phyloP scores from a whole-genome alignment of 2,888 invertebrate species.

The Synanthedon andrenaeformis region DNA sequence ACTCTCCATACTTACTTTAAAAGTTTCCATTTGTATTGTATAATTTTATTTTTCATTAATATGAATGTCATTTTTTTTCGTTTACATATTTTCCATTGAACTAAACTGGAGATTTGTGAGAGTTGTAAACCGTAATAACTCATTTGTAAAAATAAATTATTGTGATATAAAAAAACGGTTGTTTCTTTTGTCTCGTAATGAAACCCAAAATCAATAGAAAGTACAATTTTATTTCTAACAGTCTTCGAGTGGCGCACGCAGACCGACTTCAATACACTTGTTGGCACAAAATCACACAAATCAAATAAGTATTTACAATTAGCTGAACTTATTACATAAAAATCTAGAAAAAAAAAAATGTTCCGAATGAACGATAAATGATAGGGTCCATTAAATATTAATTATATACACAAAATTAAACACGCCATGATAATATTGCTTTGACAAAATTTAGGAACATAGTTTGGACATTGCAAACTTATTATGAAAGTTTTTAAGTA shows the following conservation, averaged over 20 bases:
- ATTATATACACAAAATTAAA: no score
- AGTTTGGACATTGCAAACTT: no score
- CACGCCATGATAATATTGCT: no score
- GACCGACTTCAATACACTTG: no score
- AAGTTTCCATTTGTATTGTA: conserved; percentile 23
- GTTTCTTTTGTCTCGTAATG: conserved; percentile 14
- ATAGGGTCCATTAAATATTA: no score
- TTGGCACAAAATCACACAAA: no score
- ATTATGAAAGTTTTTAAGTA: no score
- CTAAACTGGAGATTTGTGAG: conserved; percentile 45
- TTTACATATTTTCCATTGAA: conserved; percentile 24
- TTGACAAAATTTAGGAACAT: no score
- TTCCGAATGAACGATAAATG: no score
- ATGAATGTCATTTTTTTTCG: conserved; percentile 31
- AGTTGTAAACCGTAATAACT: conserved; percentile 64
- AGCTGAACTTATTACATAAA: no score
- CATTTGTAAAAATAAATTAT: conserved; percentile 72
- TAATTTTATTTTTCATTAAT: conserved; percentile 27
- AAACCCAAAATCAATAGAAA: neutral
- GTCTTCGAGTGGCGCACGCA: neutral
- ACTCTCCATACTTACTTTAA: conserved; percentile 14
- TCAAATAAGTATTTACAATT: no score
- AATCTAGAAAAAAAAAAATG: no score
- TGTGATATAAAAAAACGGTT: conserved; percentile 53
- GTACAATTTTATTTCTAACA: neutral